Conservation (phyloP, 2,888 invertebrate species). For the Dioctria rufipes region DNA sequence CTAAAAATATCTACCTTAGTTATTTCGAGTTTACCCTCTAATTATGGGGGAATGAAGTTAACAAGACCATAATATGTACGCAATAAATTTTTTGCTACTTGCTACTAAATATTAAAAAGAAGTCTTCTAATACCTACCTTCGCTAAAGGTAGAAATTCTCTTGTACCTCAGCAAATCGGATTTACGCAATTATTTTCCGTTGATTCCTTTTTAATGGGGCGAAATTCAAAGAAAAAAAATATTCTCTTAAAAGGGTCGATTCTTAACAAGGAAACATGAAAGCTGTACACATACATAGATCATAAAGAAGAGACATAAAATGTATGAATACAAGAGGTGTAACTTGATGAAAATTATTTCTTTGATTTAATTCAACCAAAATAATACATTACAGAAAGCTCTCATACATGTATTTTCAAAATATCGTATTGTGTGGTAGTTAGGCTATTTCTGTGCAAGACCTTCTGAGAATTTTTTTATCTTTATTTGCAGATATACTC, state of each 20-base stretch:
- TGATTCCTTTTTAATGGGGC: slow-evolving; percentile 18
- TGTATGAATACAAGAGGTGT: background rate
- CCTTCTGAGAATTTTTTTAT: background rate
- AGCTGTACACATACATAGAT: background rate
- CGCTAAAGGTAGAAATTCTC: background rate
- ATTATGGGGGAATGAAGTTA: no score
- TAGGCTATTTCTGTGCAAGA: background rate
- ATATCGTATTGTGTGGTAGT: background rate
- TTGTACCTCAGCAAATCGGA: slow-evolving; percentile 25
- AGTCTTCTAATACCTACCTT: background rate
- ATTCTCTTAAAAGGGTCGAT: background rate
- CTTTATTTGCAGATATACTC: no score
- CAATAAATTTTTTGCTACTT: background rate
- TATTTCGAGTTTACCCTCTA: no score
- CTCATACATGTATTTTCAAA: background rate
- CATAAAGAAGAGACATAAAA: background rate
- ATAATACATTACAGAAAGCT: background rate
- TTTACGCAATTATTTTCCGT: slow-evolving; percentile 48
- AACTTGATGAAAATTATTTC: background rate
- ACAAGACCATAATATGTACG: background rate
- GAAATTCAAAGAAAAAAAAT: slow-evolving; percentile 14
- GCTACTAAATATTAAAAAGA: background rate
- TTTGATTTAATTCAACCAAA: slow-evolving; percentile 6
- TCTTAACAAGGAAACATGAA: no score
- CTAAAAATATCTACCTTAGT: no score